Conservation (phyloP, 2,888 invertebrate species). For the Andrena dorsata region DNA sequence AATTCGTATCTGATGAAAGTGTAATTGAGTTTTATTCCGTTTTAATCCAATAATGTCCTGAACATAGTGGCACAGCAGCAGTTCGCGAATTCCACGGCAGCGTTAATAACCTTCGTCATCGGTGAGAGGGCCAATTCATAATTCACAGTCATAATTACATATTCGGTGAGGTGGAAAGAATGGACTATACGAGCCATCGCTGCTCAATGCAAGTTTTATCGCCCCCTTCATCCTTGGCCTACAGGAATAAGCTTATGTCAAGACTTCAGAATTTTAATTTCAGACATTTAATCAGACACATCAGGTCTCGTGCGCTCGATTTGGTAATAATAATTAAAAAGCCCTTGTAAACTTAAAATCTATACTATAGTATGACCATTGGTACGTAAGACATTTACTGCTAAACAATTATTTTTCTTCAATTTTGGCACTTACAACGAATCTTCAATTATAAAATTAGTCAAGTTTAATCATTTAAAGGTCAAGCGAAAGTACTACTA, state of each 20-base stretch:
- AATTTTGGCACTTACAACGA: too few relatives aligned
- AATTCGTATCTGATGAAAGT: constrained; percentile 74
- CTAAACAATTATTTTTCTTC: too few relatives aligned
- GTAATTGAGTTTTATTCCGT: constrained; percentile 80
- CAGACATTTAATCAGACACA: neutral
- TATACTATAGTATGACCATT: too few relatives aligned
- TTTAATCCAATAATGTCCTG: constrained; percentile 75
- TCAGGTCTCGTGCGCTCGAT: too few relatives aligned
- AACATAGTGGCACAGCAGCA: constrained; percentile 42
- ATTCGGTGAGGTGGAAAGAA: constrained; percentile 74
- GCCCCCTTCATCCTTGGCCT: neutral
- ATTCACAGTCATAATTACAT: constrained; percentile 74
- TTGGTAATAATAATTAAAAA: too few relatives aligned
- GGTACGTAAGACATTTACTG: too few relatives aligned
- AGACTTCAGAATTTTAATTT: neutral
- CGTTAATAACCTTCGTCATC: constrained; percentile 54
- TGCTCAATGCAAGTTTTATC: constrained; percentile 3
- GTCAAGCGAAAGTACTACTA: too few relatives aligned
- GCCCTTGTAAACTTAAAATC: too few relatives aligned
- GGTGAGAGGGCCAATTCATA: constrained; percentile 69
- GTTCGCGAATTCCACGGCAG: constrained; percentile 48
- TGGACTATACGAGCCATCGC: constrained; percentile 19
- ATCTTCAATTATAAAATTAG: too few relatives aligned
- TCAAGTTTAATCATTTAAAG: too few relatives aligned
- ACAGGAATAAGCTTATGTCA: neutral